Evolutionary conservation across 2,113 vertebrate genomes (phyloP), one percentile per base, ranked within the genome.

Genomic region (Syngnathus floridae): DNA sequence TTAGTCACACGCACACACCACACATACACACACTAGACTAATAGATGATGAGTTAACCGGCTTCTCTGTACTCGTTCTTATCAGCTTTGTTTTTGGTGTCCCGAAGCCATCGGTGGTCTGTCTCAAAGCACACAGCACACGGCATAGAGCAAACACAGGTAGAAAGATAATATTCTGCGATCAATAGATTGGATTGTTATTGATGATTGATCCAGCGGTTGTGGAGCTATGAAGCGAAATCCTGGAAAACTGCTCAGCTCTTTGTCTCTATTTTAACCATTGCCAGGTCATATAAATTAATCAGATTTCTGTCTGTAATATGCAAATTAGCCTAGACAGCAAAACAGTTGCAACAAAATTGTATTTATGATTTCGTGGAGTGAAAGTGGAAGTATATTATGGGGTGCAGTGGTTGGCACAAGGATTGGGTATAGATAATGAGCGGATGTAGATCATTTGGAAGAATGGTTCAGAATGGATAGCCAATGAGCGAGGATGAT

Each of bases 31-130:
- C 45, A 14, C 45, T 48, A 38, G 26, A 76, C 60, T 80, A 87
- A 83, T 82, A 75, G 82, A 40, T 85, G 80, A 87, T 69, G 76
- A 83, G 85, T 84, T 87, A 87, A 86, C 82, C 0, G 5, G 72
- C 66, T 69, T 78, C 71, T 81, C 75, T 10, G 67, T 82, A 65
- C 73, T 69, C 73, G 59, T 62, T 71, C 75, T 78, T 81, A 82
- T 84, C 83, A 75, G 67, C 43, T 4, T 9, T 65, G 66, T 78
- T 72, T 82, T 74, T 72, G 65, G 67, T 58, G 31, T 52, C 57
- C 67, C 45, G 64, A 48, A 71, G 67, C 59, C 31, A 35, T 56
- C 36, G 19, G 22, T 4, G 3, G 37, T 65, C 74, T 26, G 65
- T 57, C 67, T 72, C 71, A 56, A 41, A 40, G 48, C 57, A 9